Base-by-base conservation (phyloP, 2,113 vertebrate genomes). In the Noturus placidus region DNA sequence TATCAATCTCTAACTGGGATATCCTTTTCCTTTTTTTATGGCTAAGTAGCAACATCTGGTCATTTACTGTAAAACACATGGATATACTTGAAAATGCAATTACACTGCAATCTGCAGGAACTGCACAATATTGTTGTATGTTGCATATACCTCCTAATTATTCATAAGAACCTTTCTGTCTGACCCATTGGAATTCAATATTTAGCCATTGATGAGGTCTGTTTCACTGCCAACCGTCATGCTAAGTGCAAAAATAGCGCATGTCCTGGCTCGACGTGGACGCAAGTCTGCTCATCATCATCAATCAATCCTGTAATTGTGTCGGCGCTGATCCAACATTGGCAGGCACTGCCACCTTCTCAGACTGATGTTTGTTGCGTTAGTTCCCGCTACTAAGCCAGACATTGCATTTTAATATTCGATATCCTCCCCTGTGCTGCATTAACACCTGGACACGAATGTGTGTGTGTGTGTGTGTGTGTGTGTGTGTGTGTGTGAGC, bases 151-250 rank as follows among this genome's bases (percentile, higher is more conserved):
- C 33, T 84, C 4, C 63, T 85, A 63, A n/a, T 86, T 52, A 79
- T 79, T 33, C 13, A 3, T 10, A 14, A 65, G 42, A 13, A 56
- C 46, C 8, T 10, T 30, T 35, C 20, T 63, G n/a, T 65, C 70
- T 30, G 69, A n/a, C 33, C 30, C 76, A 50, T 85, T 20, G 20
- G 76, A 63, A 65, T 78, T 83, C 79, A 54, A 65, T 74, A 67
- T 50, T 72, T 82, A 84, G 27, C 65, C 74, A 80, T 67, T 72
- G 33, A 57, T n/a, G 42, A 84, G 82, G 35, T 84, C 88, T 82
- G 72, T 79, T 87, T 89, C 78, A 74, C 79, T 57, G 84, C 38
- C 85, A 84, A 63, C 27, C 38, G 15, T 86, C 81, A 79, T 22
- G 83, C 78, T 70, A 80, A 79, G 59, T 87, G 74, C 80, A 86